Conservation (phyloP, 2,113 vertebrate species). For the Cyphomyrus discorhynchus region DNA sequence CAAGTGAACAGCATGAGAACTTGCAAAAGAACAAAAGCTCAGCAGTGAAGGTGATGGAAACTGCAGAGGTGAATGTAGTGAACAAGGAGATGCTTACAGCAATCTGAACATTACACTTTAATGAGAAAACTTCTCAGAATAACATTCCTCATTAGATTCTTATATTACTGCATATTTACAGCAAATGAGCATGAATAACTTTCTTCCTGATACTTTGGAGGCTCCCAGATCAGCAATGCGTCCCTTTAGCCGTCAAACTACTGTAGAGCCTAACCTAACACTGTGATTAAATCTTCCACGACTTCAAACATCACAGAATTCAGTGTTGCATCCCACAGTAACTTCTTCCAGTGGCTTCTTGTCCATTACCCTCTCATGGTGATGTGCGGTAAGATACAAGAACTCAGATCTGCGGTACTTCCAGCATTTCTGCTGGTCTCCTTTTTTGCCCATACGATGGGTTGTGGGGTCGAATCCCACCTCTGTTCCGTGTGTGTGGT, state of each 20-base stretch:
- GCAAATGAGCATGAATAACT: background rate
- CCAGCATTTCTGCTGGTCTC: background rate
- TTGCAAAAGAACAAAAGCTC: background rate
- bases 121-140: background rate
- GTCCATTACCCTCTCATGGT: background rate
- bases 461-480: background rate
- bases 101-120: background rate
- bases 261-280: background rate
- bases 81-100: background rate
- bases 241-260: background rate
- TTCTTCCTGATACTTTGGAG: background rate
- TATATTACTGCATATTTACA: background rate
- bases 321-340: background rate
- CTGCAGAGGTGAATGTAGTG: background rate
- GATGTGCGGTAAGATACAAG: background rate
- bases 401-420: background rate
- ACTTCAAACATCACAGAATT: background rate
- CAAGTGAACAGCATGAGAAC: background rate
- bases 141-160: background rate
- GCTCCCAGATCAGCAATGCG: background rate
- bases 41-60: background rate
- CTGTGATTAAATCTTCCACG: background rate
- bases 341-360: background rate
- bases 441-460: background rate
- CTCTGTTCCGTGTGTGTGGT: background rate